phyloP scores from a whole-genome alignment of 2,888 invertebrate genomes.

The Amphipyra berbera region DNA sequence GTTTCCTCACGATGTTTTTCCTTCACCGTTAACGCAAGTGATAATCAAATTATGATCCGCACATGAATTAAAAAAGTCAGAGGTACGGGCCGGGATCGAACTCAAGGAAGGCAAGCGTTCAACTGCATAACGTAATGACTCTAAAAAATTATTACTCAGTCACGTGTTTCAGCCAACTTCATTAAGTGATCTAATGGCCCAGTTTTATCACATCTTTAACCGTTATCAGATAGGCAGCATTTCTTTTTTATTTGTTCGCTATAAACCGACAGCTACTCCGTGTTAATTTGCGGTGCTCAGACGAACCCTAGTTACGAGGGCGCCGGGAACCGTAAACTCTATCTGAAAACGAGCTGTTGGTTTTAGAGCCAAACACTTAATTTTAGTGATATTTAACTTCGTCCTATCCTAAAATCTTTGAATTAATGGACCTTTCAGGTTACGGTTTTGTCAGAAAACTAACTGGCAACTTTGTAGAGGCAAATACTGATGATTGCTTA shows the following conservation, averaged over 20 bases:
- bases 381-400: conserved; percentile 20
- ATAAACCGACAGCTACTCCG: conserved; percentile 36
- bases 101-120: too few relatives aligned
- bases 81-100: too few relatives aligned
- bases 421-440: background rate
- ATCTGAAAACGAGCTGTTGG: conserved; percentile 19
- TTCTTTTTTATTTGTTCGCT: conserved; percentile 40
- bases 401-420: conserved; percentile 15
- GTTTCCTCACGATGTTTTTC: too few relatives aligned
- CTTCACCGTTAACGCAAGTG: too few relatives aligned
- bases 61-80: too few relatives aligned
- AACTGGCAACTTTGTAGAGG: too few relatives aligned
- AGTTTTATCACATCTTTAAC: conserved; percentile 26
- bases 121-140: too few relatives aligned
- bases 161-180: conserved; percentile 15
- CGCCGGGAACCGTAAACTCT: conserved; percentile 23
- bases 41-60: too few relatives aligned
- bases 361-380: conserved; percentile 29
- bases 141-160: background rate
- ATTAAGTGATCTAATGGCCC: conserved; percentile 4
- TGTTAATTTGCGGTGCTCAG: conserved; percentile 26
- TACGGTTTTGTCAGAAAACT: too few relatives aligned
- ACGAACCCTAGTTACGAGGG: conserved; percentile 24
- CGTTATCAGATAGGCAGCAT: conserved; percentile 14
- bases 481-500: too few relatives aligned